These are phyloP conservation scores for Collichthys lucidus DNA, from an alignment of 2,113 vertebrate species.

Conservation along the genomic window DNA sequence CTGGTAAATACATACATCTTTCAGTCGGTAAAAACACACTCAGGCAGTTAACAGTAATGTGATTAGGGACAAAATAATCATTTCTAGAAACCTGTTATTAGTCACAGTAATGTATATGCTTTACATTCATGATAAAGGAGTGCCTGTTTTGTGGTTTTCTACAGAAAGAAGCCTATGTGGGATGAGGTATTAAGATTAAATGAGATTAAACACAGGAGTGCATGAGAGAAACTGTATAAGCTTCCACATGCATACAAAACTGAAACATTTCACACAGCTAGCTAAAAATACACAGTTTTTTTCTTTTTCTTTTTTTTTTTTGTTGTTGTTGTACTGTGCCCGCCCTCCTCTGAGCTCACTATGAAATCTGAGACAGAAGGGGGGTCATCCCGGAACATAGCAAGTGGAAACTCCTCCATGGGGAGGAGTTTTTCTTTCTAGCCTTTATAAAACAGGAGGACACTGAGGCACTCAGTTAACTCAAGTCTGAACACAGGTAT, in stretches of 20 bases:
- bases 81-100: slow-evolving; percentile 63
- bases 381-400: slow-evolving; percentile 78
- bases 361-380: slow-evolving; percentile 74
- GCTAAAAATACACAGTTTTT: slow-evolving; percentile 72
- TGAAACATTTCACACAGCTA: slow-evolving; percentile 66
- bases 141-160: background rate
- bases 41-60: slow-evolving; percentile 22
- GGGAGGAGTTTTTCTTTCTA: background rate
- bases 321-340: slow-evolving; percentile 37
- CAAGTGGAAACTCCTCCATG: slow-evolving; percentile 63
- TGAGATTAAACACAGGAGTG: background rate
- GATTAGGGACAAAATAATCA: slow-evolving; percentile 21
- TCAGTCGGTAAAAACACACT: slow-evolving; percentile 26
- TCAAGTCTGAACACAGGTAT: slow-evolving; percentile 42
- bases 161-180: slow-evolving; percentile 3
- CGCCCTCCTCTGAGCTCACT: slow-evolving; percentile 65
- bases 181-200: slow-evolving; percentile 19
- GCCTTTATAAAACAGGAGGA: slow-evolving; percentile 1
- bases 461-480: background rate
- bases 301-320: slow-evolving; percentile 22
- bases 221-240: slow-evolving; percentile 44
- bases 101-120: slow-evolving; percentile 53
- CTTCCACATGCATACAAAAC: slow-evolving; percentile 61
- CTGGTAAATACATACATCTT: slow-evolving; percentile 51
- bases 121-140: slow-evolving; percentile 12